A percentile compares a stretch with the other conserved stretches of the same genome.
Conservation (phyloP, 2,113 vertebrate species). For the Sylvia atricapilla region DNA sequence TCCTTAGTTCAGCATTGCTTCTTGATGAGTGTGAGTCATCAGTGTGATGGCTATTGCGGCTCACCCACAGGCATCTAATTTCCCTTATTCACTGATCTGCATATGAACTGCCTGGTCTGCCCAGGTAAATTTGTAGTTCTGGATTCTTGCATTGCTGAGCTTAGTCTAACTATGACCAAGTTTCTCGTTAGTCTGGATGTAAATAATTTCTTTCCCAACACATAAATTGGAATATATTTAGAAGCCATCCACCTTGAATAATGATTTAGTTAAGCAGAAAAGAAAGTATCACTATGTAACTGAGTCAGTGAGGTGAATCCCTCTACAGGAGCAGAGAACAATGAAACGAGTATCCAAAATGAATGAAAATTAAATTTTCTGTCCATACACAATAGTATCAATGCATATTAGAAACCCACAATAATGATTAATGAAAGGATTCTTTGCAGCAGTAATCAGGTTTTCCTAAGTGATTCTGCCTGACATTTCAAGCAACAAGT, state of each 20-base stretch:
- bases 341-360: not conserved
- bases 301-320: not conserved
- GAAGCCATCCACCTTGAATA: not conserved
- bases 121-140: not conserved
- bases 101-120: not conserved
- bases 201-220: conserved; percentile 2
- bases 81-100: not conserved
- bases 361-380: not conserved
- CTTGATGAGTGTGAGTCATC: not conserved
- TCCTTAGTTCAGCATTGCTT: not conserved
- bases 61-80: not conserved
- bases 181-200: not conserved
- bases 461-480: not conserved
- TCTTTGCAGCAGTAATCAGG: not conserved
- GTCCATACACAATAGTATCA: not conserved
- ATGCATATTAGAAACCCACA: not conserved
- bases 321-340: not conserved
- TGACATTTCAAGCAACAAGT: not conserved
- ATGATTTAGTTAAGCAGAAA: not conserved
- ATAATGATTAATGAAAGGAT: not conserved
- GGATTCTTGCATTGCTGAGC: not conserved
- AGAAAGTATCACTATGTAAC: not conserved
- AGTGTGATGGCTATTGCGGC: not conserved
- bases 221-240: not conserved
- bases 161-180: not conserved